Evolutionary conservation across 2,888 invertebrate species (phyloP), one percentile per base, ranked within the genome.

Genomic region (Toxonevra muliebris): DNA sequence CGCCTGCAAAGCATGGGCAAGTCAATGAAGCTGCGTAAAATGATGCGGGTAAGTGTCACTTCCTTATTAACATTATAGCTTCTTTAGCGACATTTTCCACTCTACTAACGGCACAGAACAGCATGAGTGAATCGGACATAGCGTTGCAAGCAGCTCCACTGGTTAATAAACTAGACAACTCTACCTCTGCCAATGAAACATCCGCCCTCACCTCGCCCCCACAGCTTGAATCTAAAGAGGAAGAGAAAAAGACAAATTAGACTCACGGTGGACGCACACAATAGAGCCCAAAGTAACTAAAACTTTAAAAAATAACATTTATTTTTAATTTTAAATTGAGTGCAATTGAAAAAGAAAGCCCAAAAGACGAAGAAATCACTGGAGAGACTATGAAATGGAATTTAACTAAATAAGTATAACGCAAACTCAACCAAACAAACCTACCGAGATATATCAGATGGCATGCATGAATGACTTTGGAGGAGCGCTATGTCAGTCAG

Each of bases 1-100:
- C 87, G 88, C 76, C 84, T 89, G 74, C 87, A 88, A 73, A 84
- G 84, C 74, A 80, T 86, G 80, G 85, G 85, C 69, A 85, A 84
- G 74, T 85, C 85, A 48, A 84, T 85, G 84, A 85, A 84, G 72
- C 74, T 85, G 68, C 77, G 84, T 65, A 80, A 84, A 68, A 80
- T 84, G 78, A 82, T 85, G 77, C 83, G 80, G 82, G 85, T 84
- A 65, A 70, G 74, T 73, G 52, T 58, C 30, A 42, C 30, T 1
- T 10, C 48, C 5, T 1, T n/a, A n/a, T 48, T 48, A 11, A 8
- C 48, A 48, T 7, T 48, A 48, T 15, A 30, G 7, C 30, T 20
- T 20, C 20, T 52, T 15, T 13, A 9, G 9, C 9, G 1, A 8
- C 60, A 15, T 11, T 4, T n/a, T 40, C 11, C 40, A 8, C 20